Evolutionary conservation across 2,113 vertebrate species (phyloP).

Genomic region (Tapirus terrestris): DNA sequence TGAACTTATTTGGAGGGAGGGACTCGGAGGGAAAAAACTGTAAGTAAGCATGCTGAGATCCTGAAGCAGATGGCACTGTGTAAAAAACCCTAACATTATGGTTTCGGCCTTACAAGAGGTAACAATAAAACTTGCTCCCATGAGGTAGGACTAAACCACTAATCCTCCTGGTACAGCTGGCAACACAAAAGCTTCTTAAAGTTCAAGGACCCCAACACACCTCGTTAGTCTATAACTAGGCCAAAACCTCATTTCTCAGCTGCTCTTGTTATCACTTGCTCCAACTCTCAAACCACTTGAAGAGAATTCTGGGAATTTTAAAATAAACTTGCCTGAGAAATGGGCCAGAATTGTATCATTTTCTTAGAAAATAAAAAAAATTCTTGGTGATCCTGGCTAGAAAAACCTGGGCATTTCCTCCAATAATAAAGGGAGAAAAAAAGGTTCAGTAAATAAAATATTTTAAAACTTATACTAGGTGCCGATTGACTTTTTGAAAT

Average conservation of each 20-base stretch:
- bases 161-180: constrained; percentile 60
- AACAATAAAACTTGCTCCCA: constrained; percentile 67
- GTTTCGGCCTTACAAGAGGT: constrained; percentile 42
- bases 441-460: background rate
- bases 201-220: constrained; percentile 61
- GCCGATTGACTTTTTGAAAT: background rate
- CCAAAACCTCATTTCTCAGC: constrained; percentile 44
- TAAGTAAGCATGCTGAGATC: background rate
- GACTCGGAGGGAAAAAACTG: background rate
- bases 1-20: constrained; percentile 19
- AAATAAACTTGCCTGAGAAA: constrained; percentile 49
- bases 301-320: constrained; percentile 7
- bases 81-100: background rate
- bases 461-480: background rate
- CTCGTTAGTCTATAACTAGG: constrained; percentile 54
- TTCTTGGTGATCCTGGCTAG: background rate
- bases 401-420: constrained; percentile 33
- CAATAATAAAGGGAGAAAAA: background rate
- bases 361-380: background rate
- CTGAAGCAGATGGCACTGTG: constrained; percentile 61
- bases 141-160: constrained; percentile 55
- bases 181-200: constrained; percentile 69
- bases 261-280: background rate
- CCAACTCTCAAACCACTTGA: constrained; percentile 17
- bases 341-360: background rate